Evolutionary conservation across 2,797 vertebrate genomes (phyloP).

Genomic region (Sciurus carolinensis): DNA sequence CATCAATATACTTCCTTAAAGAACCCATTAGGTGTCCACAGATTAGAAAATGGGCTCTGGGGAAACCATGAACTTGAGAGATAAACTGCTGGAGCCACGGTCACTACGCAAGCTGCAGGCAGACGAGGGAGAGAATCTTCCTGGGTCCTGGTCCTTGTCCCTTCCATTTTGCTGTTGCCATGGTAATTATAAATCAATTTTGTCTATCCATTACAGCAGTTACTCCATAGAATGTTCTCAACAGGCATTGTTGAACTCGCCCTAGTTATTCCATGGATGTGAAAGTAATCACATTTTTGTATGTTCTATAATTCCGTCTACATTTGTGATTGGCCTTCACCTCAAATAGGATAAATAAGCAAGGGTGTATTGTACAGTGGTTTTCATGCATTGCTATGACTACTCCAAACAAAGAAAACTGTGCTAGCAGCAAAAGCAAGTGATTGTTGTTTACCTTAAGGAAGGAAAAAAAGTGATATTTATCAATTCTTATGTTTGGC

Average conservation of each 20-base stretch:
- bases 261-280: slow-evolving; percentile 54
- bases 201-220: slow-evolving; percentile 67
- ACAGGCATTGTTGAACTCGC: slow-evolving; percentile 61
- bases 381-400: slow-evolving; percentile 66
- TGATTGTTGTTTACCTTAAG: slow-evolving; percentile 12
- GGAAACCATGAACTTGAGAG: slow-evolving; percentile 56
- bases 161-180: slow-evolving; percentile 70
- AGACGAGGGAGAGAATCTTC: slow-evolving; percentile 16
- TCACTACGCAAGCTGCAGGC: neutral
- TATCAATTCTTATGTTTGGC: neutral
- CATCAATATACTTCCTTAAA: neutral
- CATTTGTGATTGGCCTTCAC: slow-evolving; percentile 61
- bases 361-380: neutral
- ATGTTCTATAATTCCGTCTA: slow-evolving; percentile 68
- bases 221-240: slow-evolving; percentile 68
- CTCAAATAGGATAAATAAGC: slow-evolving; percentile 41
- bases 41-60: neutral
- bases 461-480: slow-evolving; percentile 44
- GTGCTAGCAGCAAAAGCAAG: slow-evolving; percentile 51
- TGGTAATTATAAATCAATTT: slow-evolving; percentile 81
- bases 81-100: slow-evolving; percentile 9
- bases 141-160: slow-evolving; percentile 28
- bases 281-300: slow-evolving; percentile 70
- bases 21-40: neutral
- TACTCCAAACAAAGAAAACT: slow-evolving; percentile 69